Base-by-base conservation (phyloP, 1,140 invertebrate species). In the Saccostrea echinata region DNA sequence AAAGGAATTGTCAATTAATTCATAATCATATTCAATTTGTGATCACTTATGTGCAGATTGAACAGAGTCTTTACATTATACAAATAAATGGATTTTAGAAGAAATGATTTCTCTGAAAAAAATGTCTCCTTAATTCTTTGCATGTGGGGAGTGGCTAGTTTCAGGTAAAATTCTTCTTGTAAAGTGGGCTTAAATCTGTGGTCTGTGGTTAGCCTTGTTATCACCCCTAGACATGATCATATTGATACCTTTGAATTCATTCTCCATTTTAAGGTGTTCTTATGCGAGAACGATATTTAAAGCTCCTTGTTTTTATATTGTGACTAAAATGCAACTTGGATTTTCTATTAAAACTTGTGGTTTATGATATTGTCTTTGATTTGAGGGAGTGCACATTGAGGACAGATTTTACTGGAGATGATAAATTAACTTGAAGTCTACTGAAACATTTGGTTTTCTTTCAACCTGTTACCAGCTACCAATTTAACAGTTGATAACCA, bases 401-500 rank as follows among this genome's bases (percentile, higher is more conserved):
- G 68, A 76, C 68, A 76, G 68, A 33, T 33, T 33, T 27, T 76
- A 33, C 11, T 76, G 27, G 13, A 76, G 68, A 76, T 76, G 68
- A 76, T 76, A 27, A 13, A 76, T 33, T 43, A 1, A 43, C 43
- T 30, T 76, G 68, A n/a, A 30, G 68, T 33, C 27, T 76, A 30
- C 16, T 27, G 24, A 30, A 30, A 76, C 27, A 33, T 76, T 71
- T 24, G 64, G 64, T 30, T 24, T 71, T 24, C 24, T 21, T 64
- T 11, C 16, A 64, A 64, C 21, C 57, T 43, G 43, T 43, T 43
- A 64, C 24, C 24, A 24, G 24, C 21, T 64, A 64, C 57, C 21
- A 64, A 64, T 64, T 64, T 71, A 71, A 30, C 64, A 27, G 64
- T 71, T 76, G 68, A 76, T 30, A 18, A 27, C 68, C 24, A 76